phyloP scores from a whole-genome alignment of 1,140 invertebrate species.

The Chironomus striatipennis region DNA sequence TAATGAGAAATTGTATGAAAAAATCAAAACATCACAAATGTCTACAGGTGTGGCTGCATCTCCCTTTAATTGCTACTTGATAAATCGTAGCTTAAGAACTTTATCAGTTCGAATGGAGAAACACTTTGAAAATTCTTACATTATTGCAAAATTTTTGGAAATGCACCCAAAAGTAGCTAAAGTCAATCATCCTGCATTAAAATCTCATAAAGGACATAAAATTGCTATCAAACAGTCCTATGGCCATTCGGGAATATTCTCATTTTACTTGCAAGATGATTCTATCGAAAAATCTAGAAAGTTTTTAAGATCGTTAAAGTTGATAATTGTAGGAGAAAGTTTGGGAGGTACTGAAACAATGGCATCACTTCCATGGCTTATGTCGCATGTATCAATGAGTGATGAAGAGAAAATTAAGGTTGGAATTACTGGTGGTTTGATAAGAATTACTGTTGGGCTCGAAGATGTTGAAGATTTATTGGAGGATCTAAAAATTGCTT shows the following conservation, averaged over 20 bases:
- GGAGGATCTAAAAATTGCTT: slow-evolving; percentile 50
- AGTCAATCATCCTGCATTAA: slow-evolving; percentile 69
- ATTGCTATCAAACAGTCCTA: too few relatives aligned
- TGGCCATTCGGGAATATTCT: slow-evolving; percentile 83
- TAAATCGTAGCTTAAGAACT: slow-evolving; percentile 71
- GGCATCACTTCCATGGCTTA: slow-evolving; percentile 49
- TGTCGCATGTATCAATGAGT: slow-evolving; percentile 27
- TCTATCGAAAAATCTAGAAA: too few relatives aligned
- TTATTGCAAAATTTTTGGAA: slow-evolving; percentile 67
- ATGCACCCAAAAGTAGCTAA: slow-evolving; percentile 55
- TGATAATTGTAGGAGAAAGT: too few relatives aligned
- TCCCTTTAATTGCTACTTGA: slow-evolving; percentile 70
- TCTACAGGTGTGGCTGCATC: slow-evolving; percentile 65
- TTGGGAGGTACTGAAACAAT: too few relatives aligned
- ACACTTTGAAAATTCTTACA: slow-evolving; percentile 67
- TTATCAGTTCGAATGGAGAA: slow-evolving; percentile 63
- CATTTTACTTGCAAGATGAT: slow-evolving; percentile 74
- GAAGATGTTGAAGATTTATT: slow-evolving; percentile 52
- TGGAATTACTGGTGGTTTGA: slow-evolving; percentile 50
- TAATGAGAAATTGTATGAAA: slow-evolving; percentile 49
- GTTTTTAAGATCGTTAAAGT: too few relatives aligned
- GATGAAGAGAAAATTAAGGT: slow-evolving; percentile 44
- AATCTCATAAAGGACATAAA: too few relatives aligned
- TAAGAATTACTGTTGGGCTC: slow-evolving; percentile 55
- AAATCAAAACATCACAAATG: slow-evolving; percentile 61